Conservation (phyloP, 1,140 invertebrate species). For the Lordiphosa collinella region DNA sequence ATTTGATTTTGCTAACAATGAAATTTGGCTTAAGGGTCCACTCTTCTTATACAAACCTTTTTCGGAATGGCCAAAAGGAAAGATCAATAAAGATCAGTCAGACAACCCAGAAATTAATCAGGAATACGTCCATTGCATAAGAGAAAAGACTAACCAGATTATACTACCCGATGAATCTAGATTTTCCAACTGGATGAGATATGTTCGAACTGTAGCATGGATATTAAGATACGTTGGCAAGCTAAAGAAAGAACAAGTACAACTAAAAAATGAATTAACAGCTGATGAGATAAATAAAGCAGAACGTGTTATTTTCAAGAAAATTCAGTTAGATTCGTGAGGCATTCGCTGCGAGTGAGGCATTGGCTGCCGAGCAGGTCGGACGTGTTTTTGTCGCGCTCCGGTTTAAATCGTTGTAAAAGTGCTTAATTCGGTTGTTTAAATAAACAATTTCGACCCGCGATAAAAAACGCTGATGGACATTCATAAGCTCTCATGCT, state of each 20-base stretch:
- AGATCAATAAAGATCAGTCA: background rate
- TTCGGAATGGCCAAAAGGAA: constrained; percentile 2
- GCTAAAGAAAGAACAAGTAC: background rate
- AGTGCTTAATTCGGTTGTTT: too few relatives aligned
- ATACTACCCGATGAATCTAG: background rate
- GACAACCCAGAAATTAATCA: background rate
- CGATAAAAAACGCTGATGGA: too few relatives aligned
- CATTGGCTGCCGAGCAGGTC: too few relatives aligned
- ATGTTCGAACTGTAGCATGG: constrained; percentile 9
- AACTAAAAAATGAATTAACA: constrained; percentile 3
- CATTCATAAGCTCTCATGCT: too few relatives aligned
- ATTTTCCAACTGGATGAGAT: constrained; percentile 17
- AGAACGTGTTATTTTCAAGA: background rate
- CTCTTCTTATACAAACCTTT: background rate
- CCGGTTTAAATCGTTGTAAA: too few relatives aligned
- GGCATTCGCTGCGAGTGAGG: too few relatives aligned
- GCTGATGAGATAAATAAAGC: constrained; percentile 6
- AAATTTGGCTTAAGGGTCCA: background rate
- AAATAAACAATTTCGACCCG: too few relatives aligned
- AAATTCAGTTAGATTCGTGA: too few relatives aligned
- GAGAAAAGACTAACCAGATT: too few relatives aligned
- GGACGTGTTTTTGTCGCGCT: too few relatives aligned
- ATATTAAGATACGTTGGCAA: background rate
- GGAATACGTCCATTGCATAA: constrained; percentile 2
- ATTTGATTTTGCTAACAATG: background rate